These are phyloP conservation scores for Pipistrellus nathusii DNA, from an alignment of 2,797 vertebrate species.

Conservation along the genomic window DNA sequence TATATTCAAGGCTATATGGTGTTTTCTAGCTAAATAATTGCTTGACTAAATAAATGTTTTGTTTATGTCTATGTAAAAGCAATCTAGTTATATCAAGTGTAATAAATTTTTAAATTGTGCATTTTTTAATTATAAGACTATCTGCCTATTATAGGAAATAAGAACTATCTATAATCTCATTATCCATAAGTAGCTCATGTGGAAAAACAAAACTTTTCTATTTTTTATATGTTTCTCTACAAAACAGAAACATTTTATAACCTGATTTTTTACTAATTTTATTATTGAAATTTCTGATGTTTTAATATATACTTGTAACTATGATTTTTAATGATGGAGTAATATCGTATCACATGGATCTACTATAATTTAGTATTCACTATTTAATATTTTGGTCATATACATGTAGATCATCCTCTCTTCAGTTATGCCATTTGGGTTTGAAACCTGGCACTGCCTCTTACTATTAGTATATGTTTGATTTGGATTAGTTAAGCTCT, in stretches of 20 bases:
- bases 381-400: neutral
- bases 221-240: neutral
- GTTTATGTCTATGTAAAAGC: slow-evolving; percentile 47
- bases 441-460: no score
- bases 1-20: neutral
- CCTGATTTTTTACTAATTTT: neutral
- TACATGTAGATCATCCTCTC: no score
- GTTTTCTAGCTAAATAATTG: slow-evolving; percentile 37
- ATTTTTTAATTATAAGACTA: slow-evolving; percentile 52
- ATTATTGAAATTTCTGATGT: slow-evolving; percentile 30
- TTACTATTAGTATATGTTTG: no score
- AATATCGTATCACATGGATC: neutral
- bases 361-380: neutral
- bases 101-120: slow-evolving; percentile 31
- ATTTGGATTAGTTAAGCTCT: no score
- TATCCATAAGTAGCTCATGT: neutral
- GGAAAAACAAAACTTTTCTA: slow-evolving; percentile 27
- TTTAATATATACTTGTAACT: neutral
- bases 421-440: no score
- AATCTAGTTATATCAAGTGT: slow-evolving; percentile 43
- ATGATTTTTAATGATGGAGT: neutral
- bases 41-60: slow-evolving; percentile 52
- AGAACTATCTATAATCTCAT: slow-evolving; percentile 30
- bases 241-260: slow-evolving; percentile 45
- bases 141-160: neutral